Evolutionary conservation across 92 coral and sea anemone species (phyloP).

Genomic region (Parazoanthus atlanticus): DNA sequence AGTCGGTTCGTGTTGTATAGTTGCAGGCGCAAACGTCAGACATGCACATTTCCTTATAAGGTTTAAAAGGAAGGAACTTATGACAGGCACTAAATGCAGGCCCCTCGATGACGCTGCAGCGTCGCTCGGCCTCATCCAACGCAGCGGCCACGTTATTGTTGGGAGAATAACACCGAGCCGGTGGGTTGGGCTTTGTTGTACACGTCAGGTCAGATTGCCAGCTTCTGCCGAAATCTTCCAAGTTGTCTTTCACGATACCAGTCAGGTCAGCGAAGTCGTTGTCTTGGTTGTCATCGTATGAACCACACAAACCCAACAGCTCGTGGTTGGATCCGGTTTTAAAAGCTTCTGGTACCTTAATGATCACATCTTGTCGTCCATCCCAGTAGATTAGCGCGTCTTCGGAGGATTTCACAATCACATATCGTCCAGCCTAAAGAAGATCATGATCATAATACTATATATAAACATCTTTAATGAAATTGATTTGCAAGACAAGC

Average conservation of each 20-base stretch:
- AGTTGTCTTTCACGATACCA: slow-evolving; percentile 26
- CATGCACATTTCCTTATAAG: slow-evolving; percentile 77
- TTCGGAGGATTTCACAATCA: slow-evolving; percentile 66
- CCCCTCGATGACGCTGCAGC: slow-evolving; percentile 54
- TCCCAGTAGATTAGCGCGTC: slow-evolving; percentile 69
- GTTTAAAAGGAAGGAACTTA: slow-evolving; percentile 38
- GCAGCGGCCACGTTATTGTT: slow-evolving; percentile 45
- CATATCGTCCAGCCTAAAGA: slow-evolving; percentile 82
- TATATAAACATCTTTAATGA: neutral
- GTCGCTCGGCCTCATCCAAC: slow-evolving; percentile 47
- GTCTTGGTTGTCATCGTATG: slow-evolving; percentile 72
- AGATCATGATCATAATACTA: neutral
- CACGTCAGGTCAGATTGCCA: slow-evolving; percentile 71
- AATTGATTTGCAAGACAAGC: neutral
- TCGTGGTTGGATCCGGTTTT: slow-evolving; percentile 51
- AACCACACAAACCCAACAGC: slow-evolving; percentile 88
- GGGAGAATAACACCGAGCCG: slow-evolving; percentile 47
- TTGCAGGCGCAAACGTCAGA: slow-evolving; percentile 83
- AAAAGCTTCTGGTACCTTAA: slow-evolving; percentile 74
- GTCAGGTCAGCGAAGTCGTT: slow-evolving; percentile 75
- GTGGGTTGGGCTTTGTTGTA: slow-evolving; percentile 33
- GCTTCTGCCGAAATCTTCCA: slow-evolving; percentile 59
- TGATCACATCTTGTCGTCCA: slow-evolving; percentile 70
- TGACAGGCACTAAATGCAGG: slow-evolving; percentile 69
- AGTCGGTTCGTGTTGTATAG: slow-evolving; percentile 57